A percentile compares a stretch with the other conserved stretches of the same genome.
phyloP scores from a whole-genome alignment of 2,113 vertebrate genomes.

The Channa argus region DNA sequence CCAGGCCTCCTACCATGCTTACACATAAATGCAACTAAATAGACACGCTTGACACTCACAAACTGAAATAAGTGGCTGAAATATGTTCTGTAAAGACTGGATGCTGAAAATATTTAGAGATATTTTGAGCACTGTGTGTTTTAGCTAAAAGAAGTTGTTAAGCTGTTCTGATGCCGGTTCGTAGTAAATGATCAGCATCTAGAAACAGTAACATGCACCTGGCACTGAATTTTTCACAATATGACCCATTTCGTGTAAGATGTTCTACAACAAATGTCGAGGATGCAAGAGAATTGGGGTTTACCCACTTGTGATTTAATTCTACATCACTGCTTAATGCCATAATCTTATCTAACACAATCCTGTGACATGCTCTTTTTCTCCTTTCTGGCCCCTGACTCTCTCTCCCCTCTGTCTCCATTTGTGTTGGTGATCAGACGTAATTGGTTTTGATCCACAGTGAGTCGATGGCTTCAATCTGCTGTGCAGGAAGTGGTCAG shows the following conservation, averaged over 20 bases:
- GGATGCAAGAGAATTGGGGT: slow-evolving; percentile 16
- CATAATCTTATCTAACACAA: slow-evolving; percentile 21
- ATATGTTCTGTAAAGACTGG: no score
- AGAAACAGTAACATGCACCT: neutral
- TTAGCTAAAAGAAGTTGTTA: neutral
- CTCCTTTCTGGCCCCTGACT: slow-evolving; percentile 1
- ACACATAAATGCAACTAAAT: no score
- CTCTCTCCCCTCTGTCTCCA: slow-evolving; percentile 22
- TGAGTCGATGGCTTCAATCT: slow-evolving; percentile 58
- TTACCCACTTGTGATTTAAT: slow-evolving; percentile 21
- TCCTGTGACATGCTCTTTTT: slow-evolving; percentile 11
- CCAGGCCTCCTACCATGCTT: no score
- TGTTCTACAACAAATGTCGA: neutral
- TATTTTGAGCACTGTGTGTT: no score
- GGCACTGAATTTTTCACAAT: neutral
- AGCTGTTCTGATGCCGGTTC: neutral
- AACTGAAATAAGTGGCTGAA: no score
- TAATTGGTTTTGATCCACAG: slow-evolving; percentile 72
- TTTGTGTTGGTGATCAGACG: slow-evolving; percentile 57
- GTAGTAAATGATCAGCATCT: neutral
- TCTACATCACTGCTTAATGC: slow-evolving; percentile 11
- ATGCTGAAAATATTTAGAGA: no score
- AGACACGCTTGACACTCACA: no score
- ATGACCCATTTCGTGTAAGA: slow-evolving; percentile 12
- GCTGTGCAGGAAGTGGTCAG: slow-evolving; percentile 35